Evolutionary conservation across 2,797 vertebrate species (phyloP).

Genomic region (Dryobates pubescens): DNA sequence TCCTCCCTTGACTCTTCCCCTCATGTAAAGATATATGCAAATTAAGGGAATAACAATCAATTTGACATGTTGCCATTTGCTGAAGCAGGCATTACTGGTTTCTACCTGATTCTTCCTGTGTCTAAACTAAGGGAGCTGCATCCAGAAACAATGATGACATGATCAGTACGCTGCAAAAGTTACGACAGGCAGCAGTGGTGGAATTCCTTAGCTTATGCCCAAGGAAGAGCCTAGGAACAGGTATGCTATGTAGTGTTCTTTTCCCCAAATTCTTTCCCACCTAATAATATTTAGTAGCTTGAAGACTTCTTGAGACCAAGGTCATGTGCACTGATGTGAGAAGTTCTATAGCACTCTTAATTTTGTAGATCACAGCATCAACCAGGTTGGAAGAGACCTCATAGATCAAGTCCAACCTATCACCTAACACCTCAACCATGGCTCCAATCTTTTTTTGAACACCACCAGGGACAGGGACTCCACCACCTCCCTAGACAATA

Average conservation of each 20-base stretch:
- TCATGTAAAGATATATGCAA: conserved; percentile 49
- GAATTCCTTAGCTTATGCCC: neutral
- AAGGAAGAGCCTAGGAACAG: neutral
- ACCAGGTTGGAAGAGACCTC: too few relatives aligned
- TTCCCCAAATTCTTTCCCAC: neutral
- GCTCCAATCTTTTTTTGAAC: too few relatives aligned
- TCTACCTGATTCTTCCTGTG: neutral
- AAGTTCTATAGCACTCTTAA: neutral
- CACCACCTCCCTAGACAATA: too few relatives aligned
- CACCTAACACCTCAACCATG: too few relatives aligned
- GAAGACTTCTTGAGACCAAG: neutral
- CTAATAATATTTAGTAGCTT: neutral
- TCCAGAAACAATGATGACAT: neutral
- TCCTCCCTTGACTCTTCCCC: conserved; percentile 36
- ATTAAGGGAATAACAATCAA: conserved; percentile 44
- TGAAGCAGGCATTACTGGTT: conserved; percentile 10
- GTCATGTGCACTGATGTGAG: fast-evolving
- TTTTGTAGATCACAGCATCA: neutral
- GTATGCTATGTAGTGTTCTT: fast-evolving
- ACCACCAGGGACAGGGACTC: too few relatives aligned
- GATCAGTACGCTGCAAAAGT: neutral
- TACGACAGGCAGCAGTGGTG: neutral
- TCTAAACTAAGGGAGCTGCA: neutral
- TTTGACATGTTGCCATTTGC: neutral
- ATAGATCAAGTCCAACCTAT: too few relatives aligned